phyloP scores from a whole-genome alignment of 2,113 vertebrate species.

The Engraulis encrasicolus region DNA sequence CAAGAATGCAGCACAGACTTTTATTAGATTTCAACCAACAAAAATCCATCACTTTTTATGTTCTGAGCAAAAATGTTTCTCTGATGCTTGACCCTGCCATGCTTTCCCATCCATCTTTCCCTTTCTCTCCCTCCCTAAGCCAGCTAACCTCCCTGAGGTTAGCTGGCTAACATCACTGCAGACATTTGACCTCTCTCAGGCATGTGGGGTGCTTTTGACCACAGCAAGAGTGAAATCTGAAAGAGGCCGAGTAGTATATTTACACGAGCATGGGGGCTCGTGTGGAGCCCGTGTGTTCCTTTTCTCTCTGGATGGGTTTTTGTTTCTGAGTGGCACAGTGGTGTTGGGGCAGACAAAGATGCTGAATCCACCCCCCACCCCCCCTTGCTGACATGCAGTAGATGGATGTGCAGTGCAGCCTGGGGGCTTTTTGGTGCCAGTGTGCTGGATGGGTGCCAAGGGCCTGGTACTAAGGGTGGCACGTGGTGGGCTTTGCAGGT shows the following conservation, averaged over 20 bases:
- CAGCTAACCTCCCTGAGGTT: background rate
- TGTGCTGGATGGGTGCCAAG: conserved; percentile 40
- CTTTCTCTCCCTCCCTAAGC: background rate
- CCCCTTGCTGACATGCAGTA: conserved; percentile 13
- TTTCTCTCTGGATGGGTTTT: background rate
- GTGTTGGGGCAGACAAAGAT: conserved; percentile 30
- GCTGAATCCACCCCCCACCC: conserved; percentile 10
- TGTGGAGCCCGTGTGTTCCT: background rate
- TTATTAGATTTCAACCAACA: conserved; percentile 25
- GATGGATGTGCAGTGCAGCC: conserved; percentile 17
- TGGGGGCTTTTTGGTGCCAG: conserved; percentile 24
- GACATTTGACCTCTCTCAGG: background rate
- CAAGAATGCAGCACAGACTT: conserved; percentile 34
- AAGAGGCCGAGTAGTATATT: conserved; percentile 6
- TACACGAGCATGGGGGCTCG: background rate
- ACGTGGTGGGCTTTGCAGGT: conserved; percentile 50
- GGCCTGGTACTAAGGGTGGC: conserved; percentile 11
- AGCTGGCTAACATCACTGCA: conserved; percentile 9
- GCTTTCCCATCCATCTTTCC: background rate
- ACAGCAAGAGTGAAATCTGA: background rate
- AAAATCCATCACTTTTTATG: background rate
- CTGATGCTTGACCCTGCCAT: background rate
- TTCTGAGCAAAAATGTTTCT: background rate
- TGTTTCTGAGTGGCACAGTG: background rate
- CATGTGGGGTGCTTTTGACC: background rate